These are phyloP conservation scores for Phallusia fumigata DNA, from an alignment of 23 tunicate species.

Conservation along the genomic window DNA sequence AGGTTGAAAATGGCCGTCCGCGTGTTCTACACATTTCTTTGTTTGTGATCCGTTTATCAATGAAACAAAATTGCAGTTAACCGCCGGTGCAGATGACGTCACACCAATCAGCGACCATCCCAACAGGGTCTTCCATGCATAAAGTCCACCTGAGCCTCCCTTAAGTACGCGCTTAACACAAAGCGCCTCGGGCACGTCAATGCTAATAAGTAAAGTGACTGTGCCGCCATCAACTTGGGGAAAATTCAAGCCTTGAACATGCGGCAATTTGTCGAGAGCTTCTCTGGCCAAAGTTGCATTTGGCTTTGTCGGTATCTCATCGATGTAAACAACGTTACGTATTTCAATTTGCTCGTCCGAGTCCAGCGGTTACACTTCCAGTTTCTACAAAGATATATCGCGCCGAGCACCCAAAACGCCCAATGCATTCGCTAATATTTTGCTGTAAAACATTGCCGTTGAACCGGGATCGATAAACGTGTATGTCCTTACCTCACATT, in stretches of 20 bases:
- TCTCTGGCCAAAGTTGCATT: not conserved
- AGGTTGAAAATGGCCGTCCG: constrained; percentile 7
- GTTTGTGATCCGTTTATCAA: not conserved
- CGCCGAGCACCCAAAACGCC: constrained; percentile 4
- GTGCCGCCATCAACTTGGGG: constrained; percentile 17
- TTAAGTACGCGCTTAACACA: not conserved
- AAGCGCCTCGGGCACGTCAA: constrained; percentile 24
- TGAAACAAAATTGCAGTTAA: not conserved
- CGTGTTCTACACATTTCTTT: not conserved
- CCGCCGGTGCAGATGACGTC: not conserved
- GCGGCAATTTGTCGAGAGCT: not conserved
- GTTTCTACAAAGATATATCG: not conserved
- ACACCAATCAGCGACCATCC: constrained; percentile 24
- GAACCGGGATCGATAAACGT: constrained; percentile 13
- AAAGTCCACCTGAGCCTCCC: not conserved
- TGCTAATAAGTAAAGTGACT: constrained; percentile 18
- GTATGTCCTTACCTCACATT: not conserved
- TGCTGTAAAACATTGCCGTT: constrained; percentile 9
- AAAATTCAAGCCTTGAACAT: constrained; percentile 9
- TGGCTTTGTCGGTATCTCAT: constrained; percentile 1
- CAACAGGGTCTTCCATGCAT: constrained; percentile 11
- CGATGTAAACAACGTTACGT: not conserved
- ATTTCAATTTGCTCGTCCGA: not conserved
- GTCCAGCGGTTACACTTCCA: constrained; percentile 7
- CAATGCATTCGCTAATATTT: not conserved